Evolutionary conservation across 2,113 vertebrate genomes (phyloP), one percentile per base, ranked within the genome.

Genomic region (Reinhardtius hippoglossoides): DNA sequence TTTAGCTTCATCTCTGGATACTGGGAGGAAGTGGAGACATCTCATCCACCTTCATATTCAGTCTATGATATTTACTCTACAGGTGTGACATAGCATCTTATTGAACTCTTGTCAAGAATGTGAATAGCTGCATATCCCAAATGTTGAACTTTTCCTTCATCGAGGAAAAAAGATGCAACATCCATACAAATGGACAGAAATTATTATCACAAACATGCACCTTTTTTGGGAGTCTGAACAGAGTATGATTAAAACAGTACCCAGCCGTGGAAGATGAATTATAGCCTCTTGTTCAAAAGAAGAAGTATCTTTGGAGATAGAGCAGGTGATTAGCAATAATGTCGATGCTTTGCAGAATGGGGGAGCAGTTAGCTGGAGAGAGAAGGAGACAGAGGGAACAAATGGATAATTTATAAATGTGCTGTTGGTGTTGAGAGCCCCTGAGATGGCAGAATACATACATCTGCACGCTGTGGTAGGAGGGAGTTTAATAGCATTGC

Each of bases 401-500:
- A 84, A 92, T 89, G 79, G 85, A 86, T 85, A 76, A 88, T 87
- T 87, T 77, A 78, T 86, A 85, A 87, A 82, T 76, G 54, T 57
- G 61, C 60, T 67, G 76, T 59, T 83, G 48, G 6, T 44, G 37
- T 57, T 57, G 60, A 31, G 6, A 31, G 31, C 31, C 31, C 31
- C 31, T 31, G 31, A 31, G 31, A 88, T 74, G 71, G 76, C 54
- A 27, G 72, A 82, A 55, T 56, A 59, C 72, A 79, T 80, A 80
- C 77, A 77, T 88, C 58, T 82, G 81, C 68, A 87, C 76, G 86
- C 66, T 82, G 79, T 56, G 24, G 48, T 68, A 81, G 73, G 92
- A 90, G 86, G 83, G 84, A 76, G 46, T 89, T 88, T 91, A 91
- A 90, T 87, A 69, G 76, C 85, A 77, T 86, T 85, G 69, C 87